phyloP scores from a whole-genome alignment of 1,140 invertebrate species.

The Papilio machaon region DNA sequence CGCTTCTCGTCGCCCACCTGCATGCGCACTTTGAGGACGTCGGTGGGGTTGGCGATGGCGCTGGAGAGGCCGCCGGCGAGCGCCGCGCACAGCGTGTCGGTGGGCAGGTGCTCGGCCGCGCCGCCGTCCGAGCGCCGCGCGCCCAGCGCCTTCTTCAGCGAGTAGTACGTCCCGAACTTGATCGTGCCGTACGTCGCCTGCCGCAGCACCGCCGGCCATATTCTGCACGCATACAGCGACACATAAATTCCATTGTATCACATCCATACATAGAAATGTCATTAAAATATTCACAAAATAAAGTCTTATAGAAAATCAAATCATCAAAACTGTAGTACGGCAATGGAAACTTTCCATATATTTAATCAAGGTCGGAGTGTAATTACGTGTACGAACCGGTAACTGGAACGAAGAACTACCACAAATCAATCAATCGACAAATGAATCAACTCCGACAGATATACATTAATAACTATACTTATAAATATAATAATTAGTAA shows the following conservation, averaged over 20 bases:
- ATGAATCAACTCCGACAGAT: too few species aligned
- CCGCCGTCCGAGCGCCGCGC: constrained; percentile 83
- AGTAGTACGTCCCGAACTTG: constrained; percentile 98
- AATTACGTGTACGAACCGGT: background rate
- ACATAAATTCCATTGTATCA: background rate
- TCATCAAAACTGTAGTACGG: background rate
- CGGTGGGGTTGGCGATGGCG: constrained; percentile 98
- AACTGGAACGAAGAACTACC: background rate
- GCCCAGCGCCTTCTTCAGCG: constrained; percentile 88
- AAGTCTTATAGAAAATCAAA: background rate
- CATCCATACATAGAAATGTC: background rate
- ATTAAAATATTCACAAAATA: background rate
- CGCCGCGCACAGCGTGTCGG: constrained; percentile 93
- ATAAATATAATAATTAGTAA: background rate
- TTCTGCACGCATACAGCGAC: constrained; percentile 82
- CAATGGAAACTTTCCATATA: background rate
- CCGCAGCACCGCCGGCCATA: constrained; percentile 94
- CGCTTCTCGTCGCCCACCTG: constrained; percentile 71
- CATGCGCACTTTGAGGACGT: constrained; percentile 98
- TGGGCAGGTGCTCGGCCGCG: constrained; percentile 87
- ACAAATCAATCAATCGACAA: background rate
- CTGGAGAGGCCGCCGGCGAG: constrained; percentile 93
- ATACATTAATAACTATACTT: background rate
- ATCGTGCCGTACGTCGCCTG: constrained; percentile 98
- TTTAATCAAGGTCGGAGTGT: background rate